Percentiles rank a stretch among this genome's conserved stretches.
These are phyloP conservation scores for Platycheirus rosarum DNA, from an alignment of 2,888 invertebrate species.

Conservation along the genomic window DNA sequence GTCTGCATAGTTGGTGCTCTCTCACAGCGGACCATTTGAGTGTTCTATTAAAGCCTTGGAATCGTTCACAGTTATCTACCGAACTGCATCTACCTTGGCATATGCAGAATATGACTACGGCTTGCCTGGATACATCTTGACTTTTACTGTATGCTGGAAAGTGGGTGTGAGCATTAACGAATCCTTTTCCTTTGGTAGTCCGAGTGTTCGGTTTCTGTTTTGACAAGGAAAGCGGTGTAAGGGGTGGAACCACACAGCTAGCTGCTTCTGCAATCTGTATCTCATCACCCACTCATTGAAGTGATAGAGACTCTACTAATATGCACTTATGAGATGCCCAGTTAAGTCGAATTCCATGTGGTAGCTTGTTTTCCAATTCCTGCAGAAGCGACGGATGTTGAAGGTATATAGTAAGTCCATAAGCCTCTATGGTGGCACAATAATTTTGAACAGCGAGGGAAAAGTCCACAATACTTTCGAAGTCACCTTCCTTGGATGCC, in stretches of 20 bases:
- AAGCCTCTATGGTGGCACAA: not conserved
- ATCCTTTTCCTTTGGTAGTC: not conserved
- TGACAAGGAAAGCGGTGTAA: not conserved
- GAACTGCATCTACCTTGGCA: not conserved
- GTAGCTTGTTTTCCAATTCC: not conserved
- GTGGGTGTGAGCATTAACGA: not conserved
- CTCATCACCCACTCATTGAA: not conserved
- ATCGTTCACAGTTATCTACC: not conserved
- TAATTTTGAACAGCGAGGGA: not conserved
- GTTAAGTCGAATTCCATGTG: not conserved
- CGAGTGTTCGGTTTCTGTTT: not conserved
- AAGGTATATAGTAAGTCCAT: not conserved
- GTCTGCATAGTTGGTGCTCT: not conserved
- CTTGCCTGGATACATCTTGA: not conserved
- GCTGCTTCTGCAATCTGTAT: not conserved
- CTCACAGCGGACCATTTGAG: not conserved
- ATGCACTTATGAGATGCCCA: not conserved
- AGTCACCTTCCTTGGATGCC: not conserved
- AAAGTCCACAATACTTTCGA: not conserved
- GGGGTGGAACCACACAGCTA: slow-evolving; percentile 3
- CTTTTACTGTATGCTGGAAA: not conserved
- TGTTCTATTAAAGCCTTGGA: not conserved
- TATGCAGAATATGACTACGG: not conserved
- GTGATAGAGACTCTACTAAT: not conserved
- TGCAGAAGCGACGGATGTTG: not conserved